Evolutionary conservation across 2,113 vertebrate genomes (phyloP), one percentile per base, ranked within the genome.

Genomic region (Scartelaos histophorus): DNA sequence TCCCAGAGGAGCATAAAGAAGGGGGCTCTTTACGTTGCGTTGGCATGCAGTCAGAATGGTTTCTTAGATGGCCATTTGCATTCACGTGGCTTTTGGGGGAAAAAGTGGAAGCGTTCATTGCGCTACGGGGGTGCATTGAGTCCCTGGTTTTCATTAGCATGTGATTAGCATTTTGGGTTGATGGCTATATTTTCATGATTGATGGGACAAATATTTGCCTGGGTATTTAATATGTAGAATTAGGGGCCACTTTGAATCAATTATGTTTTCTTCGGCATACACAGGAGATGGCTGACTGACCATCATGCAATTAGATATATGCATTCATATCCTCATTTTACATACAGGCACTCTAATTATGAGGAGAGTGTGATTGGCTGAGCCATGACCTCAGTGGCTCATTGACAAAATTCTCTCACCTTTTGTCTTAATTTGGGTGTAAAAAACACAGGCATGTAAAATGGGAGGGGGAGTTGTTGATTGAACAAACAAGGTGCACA

Each of bases 181-280:
- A 91, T 89, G 91, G 87, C 89, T 91, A 91, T 91, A 92, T 91
- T 89, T 90, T 86, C 80, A 43, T 86, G 87, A 90, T 90, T 91
- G 90, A 91, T 91, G 87, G 83, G 87, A 88, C 85, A 91, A 92
- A 92, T 91, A 92, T 92, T 92, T 91, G 87, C 82, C 72, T 80
- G 81, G 77, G 85, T 80, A 84, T 90, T 90, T 89, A 82, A 82
- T 67, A 71, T 65, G 86, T 83, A 72, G 82, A 91, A 85, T 87
- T 80, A 86, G 78, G 73, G 78, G 80, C 66, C 79, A 65, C 79
- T 85, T 80, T 83, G 78, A 85, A 87, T 83, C 74, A 85, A 69
- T 76, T 79, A 21, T 70, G 76, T 82, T 69, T 86, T 86, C 56
- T 82, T 79, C 43, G 65, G 77, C 16, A 51, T 68, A 69, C 72